A percentile compares a stretch with the other conserved stretches of the same genome.
Conservation (phyloP, 2,888 invertebrate species). For the Ypsolopha scabrella region DNA sequence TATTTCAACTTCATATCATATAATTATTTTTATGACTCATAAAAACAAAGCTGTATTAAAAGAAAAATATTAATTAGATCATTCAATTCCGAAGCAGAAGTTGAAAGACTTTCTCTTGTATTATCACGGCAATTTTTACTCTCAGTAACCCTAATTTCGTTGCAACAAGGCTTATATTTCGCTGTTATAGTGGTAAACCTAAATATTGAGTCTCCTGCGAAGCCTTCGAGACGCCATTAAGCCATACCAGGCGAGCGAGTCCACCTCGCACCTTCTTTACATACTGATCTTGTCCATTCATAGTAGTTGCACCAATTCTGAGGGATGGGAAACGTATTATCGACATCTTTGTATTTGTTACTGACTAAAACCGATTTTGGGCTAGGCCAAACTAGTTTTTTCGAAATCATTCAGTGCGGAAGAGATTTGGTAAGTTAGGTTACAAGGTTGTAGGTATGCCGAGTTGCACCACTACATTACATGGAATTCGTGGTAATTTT, state of each 20-base stretch:
- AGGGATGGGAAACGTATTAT: constrained; percentile 27
- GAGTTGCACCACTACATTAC: too few relatives aligned
- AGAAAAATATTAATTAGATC: neutral
- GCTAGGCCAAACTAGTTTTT: too few relatives aligned
- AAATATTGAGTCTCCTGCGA: constrained; percentile 21
- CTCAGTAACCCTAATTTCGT: neutral
- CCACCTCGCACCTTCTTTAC: constrained; percentile 51
- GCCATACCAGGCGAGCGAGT: constrained; percentile 34
- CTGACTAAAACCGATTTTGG: too few relatives aligned
- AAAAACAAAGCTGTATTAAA: neutral
- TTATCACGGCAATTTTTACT: neutral
- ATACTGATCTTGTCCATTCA: constrained; percentile 53
- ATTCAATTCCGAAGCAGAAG: constrained; percentile 9
- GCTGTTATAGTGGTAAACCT: neutral
- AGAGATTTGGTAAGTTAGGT: too few relatives aligned
- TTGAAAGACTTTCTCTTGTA: constrained; percentile 41
- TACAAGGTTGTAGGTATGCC: too few relatives aligned
- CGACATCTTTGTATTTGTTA: neutral
- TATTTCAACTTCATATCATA: too few relatives aligned
- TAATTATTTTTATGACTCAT: too few relatives aligned
- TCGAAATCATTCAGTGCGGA: too few relatives aligned
- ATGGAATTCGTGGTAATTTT: too few relatives aligned
- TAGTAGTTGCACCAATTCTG: constrained; percentile 50
- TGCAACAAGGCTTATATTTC: neutral
- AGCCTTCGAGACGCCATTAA: constrained; percentile 37